phyloP scores from a whole-genome alignment of 2,797 vertebrate species.

The Falco novaeseelandiae region DNA sequence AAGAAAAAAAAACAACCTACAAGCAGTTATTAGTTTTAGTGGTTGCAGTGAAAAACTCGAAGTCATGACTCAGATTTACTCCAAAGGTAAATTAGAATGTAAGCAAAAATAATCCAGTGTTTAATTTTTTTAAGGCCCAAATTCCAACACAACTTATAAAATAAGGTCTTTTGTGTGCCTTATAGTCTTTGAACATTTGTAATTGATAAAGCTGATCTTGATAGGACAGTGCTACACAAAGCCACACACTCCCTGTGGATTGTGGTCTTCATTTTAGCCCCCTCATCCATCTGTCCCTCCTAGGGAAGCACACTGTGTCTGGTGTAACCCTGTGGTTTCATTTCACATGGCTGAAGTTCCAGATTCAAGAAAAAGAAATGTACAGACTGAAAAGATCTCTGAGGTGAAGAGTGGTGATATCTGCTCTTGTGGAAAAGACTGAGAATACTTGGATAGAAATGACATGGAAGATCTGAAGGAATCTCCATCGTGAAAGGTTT shows the following conservation, averaged over 20 bases:
- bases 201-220: neutral
- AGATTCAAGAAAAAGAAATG: neutral
- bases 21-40: neutral
- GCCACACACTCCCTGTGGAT: neutral
- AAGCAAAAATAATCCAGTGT: neutral
- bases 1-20: neutral
- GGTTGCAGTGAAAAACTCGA: neutral
- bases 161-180: neutral
- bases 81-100: neutral
- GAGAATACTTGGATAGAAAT: neutral
- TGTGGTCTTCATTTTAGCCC: neutral
- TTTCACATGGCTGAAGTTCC: neutral
- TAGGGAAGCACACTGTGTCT: neutral
- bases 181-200: neutral
- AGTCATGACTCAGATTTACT: neutral
- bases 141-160: neutral
- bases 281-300: accelerated
- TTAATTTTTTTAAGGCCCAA: neutral
- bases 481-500: neutral
- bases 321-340: neutral
- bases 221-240: neutral
- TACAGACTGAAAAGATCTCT: neutral
- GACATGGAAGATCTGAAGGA: neutral
- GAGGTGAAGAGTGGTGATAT: neutral
- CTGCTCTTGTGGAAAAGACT: neutral